A percentile compares a stretch with the other conserved stretches of the same genome.
Evolutionary conservation across 2,888 invertebrate genomes (phyloP).

Genomic region (Bombylius discolor): DNA sequence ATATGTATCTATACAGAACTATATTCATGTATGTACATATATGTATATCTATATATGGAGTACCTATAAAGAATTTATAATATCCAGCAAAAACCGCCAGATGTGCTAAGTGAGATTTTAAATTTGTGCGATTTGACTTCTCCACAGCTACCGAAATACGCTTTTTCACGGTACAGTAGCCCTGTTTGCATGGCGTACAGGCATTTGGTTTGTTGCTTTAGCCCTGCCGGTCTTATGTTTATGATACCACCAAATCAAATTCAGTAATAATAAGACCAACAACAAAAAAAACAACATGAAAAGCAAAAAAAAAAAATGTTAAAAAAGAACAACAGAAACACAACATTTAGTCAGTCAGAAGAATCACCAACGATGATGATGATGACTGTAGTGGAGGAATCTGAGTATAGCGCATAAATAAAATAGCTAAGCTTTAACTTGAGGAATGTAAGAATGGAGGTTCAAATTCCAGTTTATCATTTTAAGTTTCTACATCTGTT

Average conservation of each 20-base stretch:
- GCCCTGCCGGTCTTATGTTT: not conserved
- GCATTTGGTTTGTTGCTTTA: not conserved
- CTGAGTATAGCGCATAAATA: not conserved
- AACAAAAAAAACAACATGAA: too few relatives aligned
- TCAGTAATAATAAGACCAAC: too few relatives aligned
- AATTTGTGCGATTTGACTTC: conserved; percentile 14
- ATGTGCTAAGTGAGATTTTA: conserved; percentile 7
- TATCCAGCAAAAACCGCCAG: not conserved
- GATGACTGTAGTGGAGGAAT: not conserved
- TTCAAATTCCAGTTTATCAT: not conserved
- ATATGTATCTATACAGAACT: too few relatives aligned
- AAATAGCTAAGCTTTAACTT: not conserved
- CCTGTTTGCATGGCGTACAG: too few relatives aligned
- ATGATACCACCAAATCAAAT: too few relatives aligned
- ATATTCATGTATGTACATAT: too few relatives aligned
- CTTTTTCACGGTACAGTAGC: not conserved
- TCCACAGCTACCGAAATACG: conserved; percentile 14
- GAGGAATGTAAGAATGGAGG: not conserved
- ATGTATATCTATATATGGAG: too few relatives aligned
- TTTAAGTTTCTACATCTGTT: not conserved
- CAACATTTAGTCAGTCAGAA: too few relatives aligned
- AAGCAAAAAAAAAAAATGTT: too few relatives aligned
- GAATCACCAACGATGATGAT: not conserved
- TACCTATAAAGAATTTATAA: too few relatives aligned
- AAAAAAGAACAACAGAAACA: too few relatives aligned